phyloP scores from a whole-genome alignment of 2,797 vertebrate genomes.

The Melanogrammus aeglefinus region DNA sequence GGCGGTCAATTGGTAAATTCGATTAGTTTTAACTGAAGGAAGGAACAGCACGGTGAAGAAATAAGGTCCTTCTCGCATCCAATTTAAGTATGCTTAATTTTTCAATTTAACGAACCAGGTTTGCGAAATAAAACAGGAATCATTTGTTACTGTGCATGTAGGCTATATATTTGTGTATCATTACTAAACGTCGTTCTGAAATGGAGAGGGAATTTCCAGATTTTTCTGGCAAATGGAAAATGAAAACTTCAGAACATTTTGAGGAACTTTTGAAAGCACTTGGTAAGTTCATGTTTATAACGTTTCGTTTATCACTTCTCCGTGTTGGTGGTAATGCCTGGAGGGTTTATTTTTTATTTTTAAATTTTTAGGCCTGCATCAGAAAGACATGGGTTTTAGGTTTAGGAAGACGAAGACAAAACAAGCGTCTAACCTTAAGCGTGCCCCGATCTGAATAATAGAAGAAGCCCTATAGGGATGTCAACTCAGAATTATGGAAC shows the following conservation, averaged over 20 bases:
- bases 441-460: neutral
- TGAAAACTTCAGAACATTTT: constrained; percentile 88
- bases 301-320: neutral
- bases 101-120: neutral
- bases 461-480: neutral
- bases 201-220: constrained; percentile 73
- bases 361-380: neutral
- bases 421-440: neutral
- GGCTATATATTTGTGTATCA: neutral
- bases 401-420: neutral
- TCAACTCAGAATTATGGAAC: neutral
- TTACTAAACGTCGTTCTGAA: constrained; percentile 3
- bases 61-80: neutral
- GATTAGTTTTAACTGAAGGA: neutral
- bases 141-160: neutral
- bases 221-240: constrained; percentile 91
- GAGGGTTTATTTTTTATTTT: too few relatives aligned
- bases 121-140: neutral
- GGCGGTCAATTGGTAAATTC: neutral
- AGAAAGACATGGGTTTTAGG: neutral
- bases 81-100: neutral
- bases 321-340: neutral
- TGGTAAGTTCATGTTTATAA: constrained; percentile 71
- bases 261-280: constrained; percentile 87
- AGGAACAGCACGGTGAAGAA: neutral